A percentile compares a stretch with the other conserved stretches of the same genome.
phyloP scores from a whole-genome alignment of 2,113 vertebrate species.

The Protobothrops mucrosquamatus region DNA sequence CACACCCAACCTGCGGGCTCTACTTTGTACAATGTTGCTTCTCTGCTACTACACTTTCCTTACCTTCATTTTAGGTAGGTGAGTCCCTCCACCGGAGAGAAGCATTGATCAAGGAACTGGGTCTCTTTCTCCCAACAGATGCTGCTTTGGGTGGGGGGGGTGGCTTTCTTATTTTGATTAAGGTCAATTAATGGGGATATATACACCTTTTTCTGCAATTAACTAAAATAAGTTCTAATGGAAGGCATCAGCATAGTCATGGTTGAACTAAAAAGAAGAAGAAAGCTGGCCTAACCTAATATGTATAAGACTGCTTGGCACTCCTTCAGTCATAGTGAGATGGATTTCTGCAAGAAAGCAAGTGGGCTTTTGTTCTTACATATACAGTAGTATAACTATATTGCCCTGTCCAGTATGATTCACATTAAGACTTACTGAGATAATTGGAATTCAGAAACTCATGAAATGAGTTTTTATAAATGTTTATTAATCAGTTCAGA shows the following conservation, averaged over 20 bases:
- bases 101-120: neutral
- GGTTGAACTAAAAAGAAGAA: neutral
- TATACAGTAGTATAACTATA: neutral
- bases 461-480: neutral
- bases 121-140: neutral
- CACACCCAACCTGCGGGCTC: constrained; percentile 80
- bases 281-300: neutral
- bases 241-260: neutral
- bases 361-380: neutral
- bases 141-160: neutral
- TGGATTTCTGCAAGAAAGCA: neutral
- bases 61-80: constrained; percentile 86
- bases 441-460: neutral
- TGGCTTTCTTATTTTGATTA: neutral
- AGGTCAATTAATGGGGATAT: neutral
- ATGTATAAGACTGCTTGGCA: neutral
- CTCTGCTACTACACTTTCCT: constrained; percentile 94
- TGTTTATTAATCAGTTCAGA: neutral
- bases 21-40: constrained; percentile 88
- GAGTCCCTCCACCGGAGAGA: neutral
- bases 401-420: neutral
- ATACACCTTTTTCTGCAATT: neutral
- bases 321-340: neutral
- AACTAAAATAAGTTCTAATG: neutral
- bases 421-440: neutral